These are phyloP conservation scores for Rotaria socialis DNA, from an alignment of 2,888 invertebrate genomes.

Conservation along the genomic window DNA sequence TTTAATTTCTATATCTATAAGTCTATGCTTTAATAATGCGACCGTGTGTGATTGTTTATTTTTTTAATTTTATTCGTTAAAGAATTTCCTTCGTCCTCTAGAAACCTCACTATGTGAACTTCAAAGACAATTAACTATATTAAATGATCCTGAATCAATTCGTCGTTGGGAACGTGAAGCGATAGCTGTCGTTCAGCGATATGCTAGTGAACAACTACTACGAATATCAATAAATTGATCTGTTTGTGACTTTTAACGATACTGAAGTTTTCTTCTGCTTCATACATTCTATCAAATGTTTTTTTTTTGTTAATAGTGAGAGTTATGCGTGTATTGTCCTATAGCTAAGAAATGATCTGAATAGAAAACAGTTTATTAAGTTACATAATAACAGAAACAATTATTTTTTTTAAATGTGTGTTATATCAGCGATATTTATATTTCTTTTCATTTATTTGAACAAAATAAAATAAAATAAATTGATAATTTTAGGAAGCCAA, in stretches of 20 bases:
- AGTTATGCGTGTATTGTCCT: background rate
- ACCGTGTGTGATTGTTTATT: background rate
- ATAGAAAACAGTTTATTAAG: too few species aligned
- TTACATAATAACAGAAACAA: too few species aligned
- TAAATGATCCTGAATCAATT: background rate
- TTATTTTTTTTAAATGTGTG: too few species aligned
- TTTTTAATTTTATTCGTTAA: background rate
- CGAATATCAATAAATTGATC: background rate
- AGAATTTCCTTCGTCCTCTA: background rate
- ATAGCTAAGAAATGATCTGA: too few species aligned
- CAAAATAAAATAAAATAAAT: too few species aligned
- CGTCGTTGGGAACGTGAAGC: background rate
- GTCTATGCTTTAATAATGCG: background rate
- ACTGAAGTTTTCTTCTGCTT: background rate
- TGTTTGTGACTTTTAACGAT: background rate
- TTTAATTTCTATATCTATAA: too few species aligned
- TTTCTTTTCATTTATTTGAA: too few species aligned
- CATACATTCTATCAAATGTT: background rate
- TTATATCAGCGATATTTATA: too few species aligned
- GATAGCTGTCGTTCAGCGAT: background rate
- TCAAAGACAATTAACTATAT: background rate
- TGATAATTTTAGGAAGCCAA: too few species aligned
- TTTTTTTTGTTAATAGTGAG: background rate
- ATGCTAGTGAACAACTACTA: background rate
- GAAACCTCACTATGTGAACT: background rate